These are phyloP conservation scores for Lagria hirta DNA, from an alignment of 2,888 invertebrate species.

Conservation along the genomic window DNA sequence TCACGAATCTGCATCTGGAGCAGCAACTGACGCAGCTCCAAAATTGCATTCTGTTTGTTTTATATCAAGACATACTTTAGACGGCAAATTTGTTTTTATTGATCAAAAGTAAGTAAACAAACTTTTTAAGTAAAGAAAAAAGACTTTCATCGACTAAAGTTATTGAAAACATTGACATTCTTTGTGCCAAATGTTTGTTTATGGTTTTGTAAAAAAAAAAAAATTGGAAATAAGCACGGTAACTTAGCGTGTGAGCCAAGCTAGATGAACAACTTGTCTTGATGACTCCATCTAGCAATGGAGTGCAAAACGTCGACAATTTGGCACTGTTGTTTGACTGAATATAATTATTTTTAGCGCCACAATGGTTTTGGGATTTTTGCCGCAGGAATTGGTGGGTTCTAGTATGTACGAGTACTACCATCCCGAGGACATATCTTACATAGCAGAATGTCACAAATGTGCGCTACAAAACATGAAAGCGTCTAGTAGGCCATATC, in stretches of 20 bases:
- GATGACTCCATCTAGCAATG: too few relatives aligned
- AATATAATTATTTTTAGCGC: slow-evolving; percentile 66
- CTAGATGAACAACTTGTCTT: too few relatives aligned
- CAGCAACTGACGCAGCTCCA: slow-evolving; percentile 48
- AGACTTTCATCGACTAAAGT: too few relatives aligned
- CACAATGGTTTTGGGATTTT: slow-evolving; percentile 83
- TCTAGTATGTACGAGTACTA: slow-evolving; percentile 94
- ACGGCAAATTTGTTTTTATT: slow-evolving; percentile 90
- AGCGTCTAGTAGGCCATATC: slow-evolving; percentile 70
- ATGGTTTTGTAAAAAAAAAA: too few relatives aligned
- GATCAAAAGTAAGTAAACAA: slow-evolving; percentile 73
- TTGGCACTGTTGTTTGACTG: slow-evolving; percentile 6
- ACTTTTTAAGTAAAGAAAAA: not conserved
- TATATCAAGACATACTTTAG: slow-evolving; percentile 81
- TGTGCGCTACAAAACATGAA: slow-evolving; percentile 68
- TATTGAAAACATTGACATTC: too few relatives aligned
- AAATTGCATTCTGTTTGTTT: slow-evolving; percentile 70
- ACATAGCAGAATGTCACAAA: slow-evolving; percentile 82
- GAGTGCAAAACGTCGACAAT: too few relatives aligned
- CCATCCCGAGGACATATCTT: slow-evolving; percentile 76
- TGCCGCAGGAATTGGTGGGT: slow-evolving; percentile 90
- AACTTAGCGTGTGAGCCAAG: too few relatives aligned
- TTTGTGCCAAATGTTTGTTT: too few relatives aligned
- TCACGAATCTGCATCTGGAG: slow-evolving; percentile 56
- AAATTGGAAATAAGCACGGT: too few relatives aligned